Evolutionary conservation across 2,797 vertebrate genomes (phyloP).

Genomic region (Dryobates pubescens): DNA sequence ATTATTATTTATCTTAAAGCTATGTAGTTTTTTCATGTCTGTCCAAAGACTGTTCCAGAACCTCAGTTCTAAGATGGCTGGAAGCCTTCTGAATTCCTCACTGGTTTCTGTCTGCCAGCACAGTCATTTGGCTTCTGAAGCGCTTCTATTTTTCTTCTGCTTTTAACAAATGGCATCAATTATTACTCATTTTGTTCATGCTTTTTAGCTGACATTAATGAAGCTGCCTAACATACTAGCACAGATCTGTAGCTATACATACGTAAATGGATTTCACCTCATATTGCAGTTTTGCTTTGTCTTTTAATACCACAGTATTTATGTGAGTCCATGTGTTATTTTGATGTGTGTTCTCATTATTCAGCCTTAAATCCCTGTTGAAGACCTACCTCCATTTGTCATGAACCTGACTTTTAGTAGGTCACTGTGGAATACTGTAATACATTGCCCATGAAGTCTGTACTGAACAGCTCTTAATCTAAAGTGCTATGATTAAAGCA

Average conservation of each 20-base stretch:
- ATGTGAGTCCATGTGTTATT: neutral
- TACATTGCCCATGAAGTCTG: neutral
- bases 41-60: constrained; percentile 2
- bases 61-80: neutral
- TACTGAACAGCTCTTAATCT: neutral
- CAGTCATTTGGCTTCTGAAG: neutral
- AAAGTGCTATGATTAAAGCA: constrained; percentile 13
- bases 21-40: neutral
- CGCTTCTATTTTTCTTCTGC: neutral
- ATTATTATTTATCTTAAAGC: neutral
- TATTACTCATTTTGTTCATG: neutral
- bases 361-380: constrained; percentile 21
- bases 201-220: constrained; percentile 29
- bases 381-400: constrained; percentile 27
- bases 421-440: constrained; percentile 8
- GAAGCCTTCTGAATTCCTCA: neutral
- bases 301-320: constrained; percentile 6
- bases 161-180: constrained; percentile 22
- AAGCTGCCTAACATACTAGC: neutral
- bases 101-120: neutral
- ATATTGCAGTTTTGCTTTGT: constrained; percentile 31
- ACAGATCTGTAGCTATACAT: neutral
- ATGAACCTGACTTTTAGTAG: constrained; percentile 3
- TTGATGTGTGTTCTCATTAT: constrained; percentile 30
- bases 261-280: constrained; percentile 24